Percentiles rank a stretch among this genome's conserved stretches.
These are phyloP conservation scores for Clytia hemisphaerica DNA, from an alignment of 30 jellyfish, hydroid and myxozoan species.

Conservation along the genomic window DNA sequence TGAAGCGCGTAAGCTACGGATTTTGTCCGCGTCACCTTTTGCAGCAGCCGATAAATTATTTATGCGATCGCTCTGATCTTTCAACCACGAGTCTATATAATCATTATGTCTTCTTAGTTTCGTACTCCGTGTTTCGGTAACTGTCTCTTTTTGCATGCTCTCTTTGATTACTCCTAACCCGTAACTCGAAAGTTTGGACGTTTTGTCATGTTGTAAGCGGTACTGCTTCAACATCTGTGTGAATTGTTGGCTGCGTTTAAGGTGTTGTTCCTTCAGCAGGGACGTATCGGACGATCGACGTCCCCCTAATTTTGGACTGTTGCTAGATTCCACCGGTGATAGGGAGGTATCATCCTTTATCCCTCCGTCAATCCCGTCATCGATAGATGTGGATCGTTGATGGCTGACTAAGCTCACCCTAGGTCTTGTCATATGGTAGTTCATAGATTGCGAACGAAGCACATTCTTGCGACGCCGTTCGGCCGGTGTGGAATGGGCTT, in stretches of 20 bases:
- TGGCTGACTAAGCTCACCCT: too few relatives aligned
- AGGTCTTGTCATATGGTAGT: too few relatives aligned
- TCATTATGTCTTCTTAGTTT: slow-evolving; percentile 30
- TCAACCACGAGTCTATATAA: slow-evolving; percentile 67
- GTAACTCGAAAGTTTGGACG: neutral
- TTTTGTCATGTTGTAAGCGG: neutral
- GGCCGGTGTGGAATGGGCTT: too few relatives aligned
- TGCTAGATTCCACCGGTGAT: too few relatives aligned
- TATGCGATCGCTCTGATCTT: slow-evolving; percentile 66
- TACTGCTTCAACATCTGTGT: slow-evolving; percentile 10
- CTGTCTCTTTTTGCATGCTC: slow-evolving; percentile 6
- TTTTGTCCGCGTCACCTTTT: slow-evolving; percentile 56
- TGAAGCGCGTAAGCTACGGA: slow-evolving; percentile 1
- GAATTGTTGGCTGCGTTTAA: slow-evolving; percentile 2
- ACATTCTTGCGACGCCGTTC: too few relatives aligned
- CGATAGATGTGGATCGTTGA: too few relatives aligned
- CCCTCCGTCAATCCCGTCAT: too few relatives aligned
- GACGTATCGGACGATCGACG: slow-evolving; percentile 10
- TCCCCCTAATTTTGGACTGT: too few relatives aligned
- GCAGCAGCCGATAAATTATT: slow-evolving; percentile 64
- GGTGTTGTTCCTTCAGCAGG: slow-evolving; percentile 5
- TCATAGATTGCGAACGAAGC: too few relatives aligned
- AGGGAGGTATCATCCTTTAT: too few relatives aligned
- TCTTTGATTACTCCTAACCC: slow-evolving; percentile 10
- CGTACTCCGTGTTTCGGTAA: neutral